Evolutionary conservation across 2,888 invertebrate genomes (phyloP), one percentile per base, ranked within the genome.

Genomic region (Cephus pygmeus): DNA sequence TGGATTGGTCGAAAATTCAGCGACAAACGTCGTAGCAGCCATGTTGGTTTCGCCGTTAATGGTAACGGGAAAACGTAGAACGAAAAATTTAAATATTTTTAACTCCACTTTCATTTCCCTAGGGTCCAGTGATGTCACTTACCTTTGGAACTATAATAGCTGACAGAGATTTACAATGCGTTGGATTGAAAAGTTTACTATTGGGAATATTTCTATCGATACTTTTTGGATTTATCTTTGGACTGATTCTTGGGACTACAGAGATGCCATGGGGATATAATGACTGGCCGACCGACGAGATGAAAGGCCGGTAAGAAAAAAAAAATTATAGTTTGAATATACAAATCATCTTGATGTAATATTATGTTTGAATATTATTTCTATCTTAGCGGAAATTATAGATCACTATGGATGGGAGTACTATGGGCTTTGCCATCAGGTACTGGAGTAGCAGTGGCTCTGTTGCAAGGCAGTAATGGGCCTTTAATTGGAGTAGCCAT

Each of bases 401-500:
- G 95, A 77, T 93, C 95, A 0, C 90, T 95, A 15, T 96, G 95
- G 95, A 95, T 96, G 95, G 95, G 95, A 69, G 94, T 95, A 0
- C 91, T 95, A 12, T 95, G 95, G 95, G 95, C 95, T 11, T 88
- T 96, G 77, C 95, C 95, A 35, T 95, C 95, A 12, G 95, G 95
- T 23, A 95, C 95, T 11, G 97, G 97, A 12, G 97, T 97, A 23
- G 97, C 97, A 1, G 93, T 97, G 33, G 97, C 97, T n/a, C 92
- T 97, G 76, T 93, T 97, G 0, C 96, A 97, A 88, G 97, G 97
- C 68, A 97, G 96, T 88, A 95, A 95, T 69, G 97, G 97, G 0
- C 97, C 97, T 0, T 92, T 97, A 75, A 97, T 97, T 82, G 97
- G 97, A 79, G 97, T 97, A 76, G 97, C 97, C n/a, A 97, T 97